A percentile compares a stretch with the other conserved stretches of the same genome.
Conservation (phyloP, 2,113 vertebrate genomes). For the Dermatemys mawii region DNA sequence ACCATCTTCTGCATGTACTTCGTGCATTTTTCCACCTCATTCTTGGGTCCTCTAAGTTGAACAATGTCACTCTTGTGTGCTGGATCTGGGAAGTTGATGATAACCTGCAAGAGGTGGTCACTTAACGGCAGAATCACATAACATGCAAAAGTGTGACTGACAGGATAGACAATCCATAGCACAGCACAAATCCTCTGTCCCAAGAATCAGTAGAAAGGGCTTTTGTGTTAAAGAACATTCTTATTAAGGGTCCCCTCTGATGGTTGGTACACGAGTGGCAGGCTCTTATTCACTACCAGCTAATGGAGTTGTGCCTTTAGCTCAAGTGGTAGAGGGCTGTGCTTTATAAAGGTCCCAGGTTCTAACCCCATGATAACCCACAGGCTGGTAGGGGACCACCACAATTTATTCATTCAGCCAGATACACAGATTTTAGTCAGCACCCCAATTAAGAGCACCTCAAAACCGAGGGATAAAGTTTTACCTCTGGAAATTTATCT, state of each 20-base stretch:
- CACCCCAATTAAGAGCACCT: neutral
- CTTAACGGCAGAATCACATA: neutral
- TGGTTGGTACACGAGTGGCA: neutral
- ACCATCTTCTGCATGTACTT: slow-evolving; percentile 99
- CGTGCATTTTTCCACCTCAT: slow-evolving; percentile 96
- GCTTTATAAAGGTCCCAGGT: neutral
- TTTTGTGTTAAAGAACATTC: neutral
- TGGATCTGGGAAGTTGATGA: slow-evolving; percentile 99
- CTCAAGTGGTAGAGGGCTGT: neutral
- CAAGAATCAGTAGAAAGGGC: neutral
- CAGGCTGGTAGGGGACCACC: too few species aligned
- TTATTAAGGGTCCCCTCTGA: neutral
- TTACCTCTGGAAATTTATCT: slow-evolving; percentile 97
- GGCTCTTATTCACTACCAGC: neutral
- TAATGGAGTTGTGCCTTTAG: neutral
- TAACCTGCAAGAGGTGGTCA: slow-evolving; percentile 82
- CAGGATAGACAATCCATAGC: neutral
- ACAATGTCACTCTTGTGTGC: slow-evolving; percentile 96
- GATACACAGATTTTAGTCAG: neutral
- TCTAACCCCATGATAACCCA: neutral
- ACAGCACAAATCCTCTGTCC: neutral
- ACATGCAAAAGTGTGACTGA: neutral
- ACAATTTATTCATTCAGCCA: neutral
- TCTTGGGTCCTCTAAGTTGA: slow-evolving; percentile 95
- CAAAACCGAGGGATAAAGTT: neutral